phyloP scores from a whole-genome alignment of 2,113 vertebrate genomes.

The Rhegmatorhina hoffmannsi region DNA sequence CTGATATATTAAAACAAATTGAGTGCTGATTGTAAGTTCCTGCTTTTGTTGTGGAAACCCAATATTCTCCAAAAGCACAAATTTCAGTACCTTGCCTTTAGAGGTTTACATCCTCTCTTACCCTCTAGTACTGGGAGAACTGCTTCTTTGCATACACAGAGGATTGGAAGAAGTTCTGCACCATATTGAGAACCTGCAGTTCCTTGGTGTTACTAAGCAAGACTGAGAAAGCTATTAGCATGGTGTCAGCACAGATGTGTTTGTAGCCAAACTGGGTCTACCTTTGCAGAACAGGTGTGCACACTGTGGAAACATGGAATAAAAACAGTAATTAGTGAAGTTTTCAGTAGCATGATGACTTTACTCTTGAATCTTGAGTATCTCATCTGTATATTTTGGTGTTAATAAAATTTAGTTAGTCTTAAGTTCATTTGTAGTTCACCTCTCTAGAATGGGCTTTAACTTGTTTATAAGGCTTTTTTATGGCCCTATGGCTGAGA shows the following conservation, averaged over 20 bases:
- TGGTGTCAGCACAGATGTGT: background rate
- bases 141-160: background rate
- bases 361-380: background rate
- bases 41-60: background rate
- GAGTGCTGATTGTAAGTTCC: background rate
- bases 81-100: background rate
- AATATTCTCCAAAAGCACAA: background rate
- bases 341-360: background rate
- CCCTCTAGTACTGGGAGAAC: background rate
- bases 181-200: background rate
- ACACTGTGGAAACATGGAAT: background rate
- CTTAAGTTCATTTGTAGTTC: background rate
- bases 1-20: background rate
- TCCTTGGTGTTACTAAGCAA: background rate
- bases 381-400: background rate
- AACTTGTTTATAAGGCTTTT: background rate
- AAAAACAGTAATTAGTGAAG: background rate
- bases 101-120: background rate
- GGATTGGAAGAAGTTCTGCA: background rate
- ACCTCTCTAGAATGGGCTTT: background rate
- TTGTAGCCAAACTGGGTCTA: background rate
- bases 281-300: background rate
- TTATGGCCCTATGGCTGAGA: background rate
- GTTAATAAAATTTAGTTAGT: background rate
- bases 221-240: background rate